These are phyloP conservation scores for Apamea crenata DNA, from an alignment of 2,888 invertebrate species.

Conservation along the genomic window DNA sequence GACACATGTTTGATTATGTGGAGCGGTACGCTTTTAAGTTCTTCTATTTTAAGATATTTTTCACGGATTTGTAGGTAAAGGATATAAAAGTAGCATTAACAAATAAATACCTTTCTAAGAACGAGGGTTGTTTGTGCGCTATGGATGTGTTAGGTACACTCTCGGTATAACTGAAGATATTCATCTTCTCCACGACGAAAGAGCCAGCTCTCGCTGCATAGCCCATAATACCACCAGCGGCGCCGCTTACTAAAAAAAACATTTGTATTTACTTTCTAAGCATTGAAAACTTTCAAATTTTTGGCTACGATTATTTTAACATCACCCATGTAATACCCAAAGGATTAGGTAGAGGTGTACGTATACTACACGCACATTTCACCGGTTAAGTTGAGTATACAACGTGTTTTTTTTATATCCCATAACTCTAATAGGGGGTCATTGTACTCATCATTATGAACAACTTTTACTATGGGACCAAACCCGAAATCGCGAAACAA, in stretches of 20 bases:
- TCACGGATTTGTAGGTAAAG: neutral
- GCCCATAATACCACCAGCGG: slow-evolving; percentile 91
- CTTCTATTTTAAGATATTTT: neutral
- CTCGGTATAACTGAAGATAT: slow-evolving; percentile 88
- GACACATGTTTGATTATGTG: neutral
- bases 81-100: neutral
- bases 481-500: too few species aligned
- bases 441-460: too few species aligned
- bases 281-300: neutral
- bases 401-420: too few species aligned
- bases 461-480: too few species aligned
- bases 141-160: slow-evolving; percentile 85
- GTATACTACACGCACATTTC: neutral
- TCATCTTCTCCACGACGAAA: slow-evolving; percentile 95
- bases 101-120: slow-evolving; percentile 84
- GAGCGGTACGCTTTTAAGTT: neutral
- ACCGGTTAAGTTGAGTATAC: too few species aligned
- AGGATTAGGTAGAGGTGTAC: too few species aligned
- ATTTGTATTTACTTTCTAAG: neutral
- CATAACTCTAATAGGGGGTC: too few species aligned
- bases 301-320: neutral
- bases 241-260: slow-evolving; percentile 74
- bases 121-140: slow-evolving; percentile 88
- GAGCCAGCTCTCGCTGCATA: slow-evolving; percentile 96
- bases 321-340: neutral